These are phyloP conservation scores for Caradrina kadenii DNA, from an alignment of 2,888 invertebrate genomes.

Conservation along the genomic window DNA sequence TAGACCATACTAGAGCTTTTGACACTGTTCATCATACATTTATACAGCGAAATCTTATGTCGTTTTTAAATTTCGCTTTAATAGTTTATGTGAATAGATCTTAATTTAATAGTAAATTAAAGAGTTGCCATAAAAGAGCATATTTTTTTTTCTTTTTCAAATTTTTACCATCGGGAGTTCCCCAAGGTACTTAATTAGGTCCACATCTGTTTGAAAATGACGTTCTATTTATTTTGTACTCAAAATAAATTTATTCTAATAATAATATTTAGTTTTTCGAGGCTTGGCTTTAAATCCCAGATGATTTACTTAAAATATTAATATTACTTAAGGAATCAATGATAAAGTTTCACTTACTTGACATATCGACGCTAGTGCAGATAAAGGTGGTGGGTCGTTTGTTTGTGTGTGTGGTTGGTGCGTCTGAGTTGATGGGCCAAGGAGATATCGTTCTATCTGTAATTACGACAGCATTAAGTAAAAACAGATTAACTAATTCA, in stretches of 20 bases:
- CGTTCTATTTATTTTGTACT: neutral
- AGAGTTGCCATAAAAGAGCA: neutral
- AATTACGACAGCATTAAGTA: constrained; percentile 39
- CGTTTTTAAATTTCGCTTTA: neutral
- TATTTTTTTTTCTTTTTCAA: neutral
- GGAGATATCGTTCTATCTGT: constrained; percentile 86
- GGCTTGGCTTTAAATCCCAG: neutral
- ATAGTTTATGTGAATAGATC: neutral
- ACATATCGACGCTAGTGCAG: constrained; percentile 85
- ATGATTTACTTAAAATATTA: neutral
- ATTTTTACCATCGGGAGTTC: neutral
- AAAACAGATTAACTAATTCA: too few relatives aligned
- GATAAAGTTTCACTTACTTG: constrained; percentile 74
- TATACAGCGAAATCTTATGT: neutral
- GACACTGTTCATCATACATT: neutral
- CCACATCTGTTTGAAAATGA: neutral
- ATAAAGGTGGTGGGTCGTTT: constrained; percentile 81
- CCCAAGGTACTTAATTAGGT: constrained; percentile 25
- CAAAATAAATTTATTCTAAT: too few relatives aligned
- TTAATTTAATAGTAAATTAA: neutral
- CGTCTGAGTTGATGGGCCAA: constrained; percentile 85
- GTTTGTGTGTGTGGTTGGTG: constrained; percentile 73
- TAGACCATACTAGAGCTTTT: neutral
- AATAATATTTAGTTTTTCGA: too few relatives aligned
- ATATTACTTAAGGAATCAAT: neutral